Evolutionary conservation across 2,797 vertebrate genomes (phyloP).

Genomic region (Pelodytes ibericus): DNA sequence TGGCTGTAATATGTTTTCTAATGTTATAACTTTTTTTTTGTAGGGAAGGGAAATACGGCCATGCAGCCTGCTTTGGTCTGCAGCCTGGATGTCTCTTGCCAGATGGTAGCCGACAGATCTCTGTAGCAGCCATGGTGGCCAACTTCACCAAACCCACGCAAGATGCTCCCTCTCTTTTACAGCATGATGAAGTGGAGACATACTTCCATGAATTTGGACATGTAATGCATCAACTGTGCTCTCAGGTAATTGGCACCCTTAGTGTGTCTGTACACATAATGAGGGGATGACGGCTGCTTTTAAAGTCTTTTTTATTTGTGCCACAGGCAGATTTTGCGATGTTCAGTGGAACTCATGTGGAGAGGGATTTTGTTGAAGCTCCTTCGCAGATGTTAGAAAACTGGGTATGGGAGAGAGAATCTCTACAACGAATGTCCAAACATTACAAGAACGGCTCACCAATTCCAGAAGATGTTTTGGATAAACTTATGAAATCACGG

Average conservation of each 20-base stretch:
- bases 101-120: conserved; percentile 83
- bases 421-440: conserved; percentile 88
- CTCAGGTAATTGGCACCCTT: conserved; percentile 75
- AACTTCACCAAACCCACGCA: conserved; percentile 94
- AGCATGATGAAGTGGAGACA: conserved; percentile 97
- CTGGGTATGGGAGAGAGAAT: conserved; percentile 97
- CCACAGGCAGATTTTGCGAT: conserved; percentile 90
- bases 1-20: too few species aligned
- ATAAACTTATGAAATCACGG: conserved; percentile 91
- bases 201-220: conserved; percentile 98
- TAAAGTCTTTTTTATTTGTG: neutral
- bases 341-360: conserved; percentile 96
- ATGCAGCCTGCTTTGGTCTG: conserved; percentile 94
- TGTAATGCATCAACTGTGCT: conserved; percentile 98
- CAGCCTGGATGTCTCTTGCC: conserved; percentile 90
- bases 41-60: conserved; percentile 92
- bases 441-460: conserved; percentile 82
- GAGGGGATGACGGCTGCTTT: neutral
- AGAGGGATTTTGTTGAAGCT: conserved; percentile 95
- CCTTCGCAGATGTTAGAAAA: conserved; percentile 98
- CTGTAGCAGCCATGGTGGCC: conserved; percentile 95
- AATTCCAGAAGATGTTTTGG: conserved; percentile 85
- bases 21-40: neutral
- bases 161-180: conserved; percentile 86
- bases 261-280: neutral